These are phyloP conservation scores for Petrocephalus microphthalmus DNA, from an alignment of 2,113 vertebrate species.

Conservation along the genomic window DNA sequence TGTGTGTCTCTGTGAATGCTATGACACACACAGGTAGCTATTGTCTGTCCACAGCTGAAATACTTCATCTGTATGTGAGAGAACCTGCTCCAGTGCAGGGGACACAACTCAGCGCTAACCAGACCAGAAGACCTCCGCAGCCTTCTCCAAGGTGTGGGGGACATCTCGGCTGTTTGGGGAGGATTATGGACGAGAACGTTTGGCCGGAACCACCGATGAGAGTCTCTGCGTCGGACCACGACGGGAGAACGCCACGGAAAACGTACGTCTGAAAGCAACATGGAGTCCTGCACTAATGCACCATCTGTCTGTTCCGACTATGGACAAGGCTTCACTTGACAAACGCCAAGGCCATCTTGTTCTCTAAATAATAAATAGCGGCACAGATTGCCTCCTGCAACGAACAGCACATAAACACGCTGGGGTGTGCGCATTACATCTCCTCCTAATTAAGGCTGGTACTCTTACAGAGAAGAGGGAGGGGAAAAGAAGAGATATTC, in stretches of 20 bases:
- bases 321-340: conserved; percentile 23
- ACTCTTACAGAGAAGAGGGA: not conserved
- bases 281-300: not conserved
- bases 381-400: not conserved
- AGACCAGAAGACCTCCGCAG: not conserved
- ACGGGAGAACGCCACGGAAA: not conserved
- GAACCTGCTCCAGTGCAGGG: not conserved
- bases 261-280: not conserved
- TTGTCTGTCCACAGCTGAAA: not conserved
- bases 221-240: not conserved
- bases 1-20: not conserved
- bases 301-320: conserved; percentile 13
- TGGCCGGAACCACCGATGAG: not conserved
- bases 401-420: conserved; percentile 10
- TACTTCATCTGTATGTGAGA: not conserved
- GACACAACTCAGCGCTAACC: not conserved
- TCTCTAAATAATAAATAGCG: conserved; percentile 21
- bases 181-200: not conserved
- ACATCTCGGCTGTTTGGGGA: not conserved
- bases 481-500: not conserved
- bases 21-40: not conserved
- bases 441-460: conserved; percentile 6
- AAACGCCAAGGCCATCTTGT: conserved; percentile 21
- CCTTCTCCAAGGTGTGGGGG: not conserved
- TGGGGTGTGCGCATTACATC: conserved; percentile 1